Percentiles rank a stretch among this genome's conserved stretches.
Conservation (phyloP, 2,797 vertebrate genomes). For the Sebastes trivittatus region DNA sequence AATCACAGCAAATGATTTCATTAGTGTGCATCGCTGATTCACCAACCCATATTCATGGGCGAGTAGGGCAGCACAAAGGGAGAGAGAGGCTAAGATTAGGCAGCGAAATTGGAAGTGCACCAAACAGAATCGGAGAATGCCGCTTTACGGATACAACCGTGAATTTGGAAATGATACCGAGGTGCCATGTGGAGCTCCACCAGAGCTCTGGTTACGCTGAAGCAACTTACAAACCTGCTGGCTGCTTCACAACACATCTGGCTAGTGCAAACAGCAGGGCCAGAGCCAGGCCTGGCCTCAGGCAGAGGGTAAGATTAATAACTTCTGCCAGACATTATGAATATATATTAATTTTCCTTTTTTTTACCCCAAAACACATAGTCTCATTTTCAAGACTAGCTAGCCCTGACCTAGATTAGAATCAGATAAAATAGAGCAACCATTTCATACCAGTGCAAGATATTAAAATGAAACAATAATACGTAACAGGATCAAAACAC, state of each 20-base stretch:
- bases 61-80: slow-evolving; percentile 46
- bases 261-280: neutral
- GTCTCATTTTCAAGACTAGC: neutral
- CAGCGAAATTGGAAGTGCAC: slow-evolving; percentile 56
- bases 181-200: slow-evolving; percentile 48
- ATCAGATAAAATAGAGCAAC: neutral
- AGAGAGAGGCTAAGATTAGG: slow-evolving; percentile 60
- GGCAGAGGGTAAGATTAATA: slow-evolving; percentile 3
- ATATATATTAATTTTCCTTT: neutral
- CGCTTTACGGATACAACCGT: slow-evolving; percentile 36
- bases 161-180: slow-evolving; percentile 37
- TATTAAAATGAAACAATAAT: neutral
- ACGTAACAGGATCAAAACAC: slow-evolving; percentile 13
- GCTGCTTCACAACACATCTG: slow-evolving; percentile 23
- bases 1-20: slow-evolving; percentile 77
- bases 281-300: slow-evolving; percentile 2
- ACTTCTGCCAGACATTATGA: slow-evolving; percentile 11
- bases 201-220: slow-evolving; percentile 13
- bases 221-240: slow-evolving; percentile 26
- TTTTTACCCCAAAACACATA: neutral
- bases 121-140: slow-evolving; percentile 50
- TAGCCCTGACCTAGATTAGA: slow-evolving; percentile 22
- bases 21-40: slow-evolving; percentile 68
- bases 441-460: neutral
- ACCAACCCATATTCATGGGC: slow-evolving; percentile 56